Conservation (phyloP, 2,888 invertebrate species). For the Neoascia interrupta region DNA sequence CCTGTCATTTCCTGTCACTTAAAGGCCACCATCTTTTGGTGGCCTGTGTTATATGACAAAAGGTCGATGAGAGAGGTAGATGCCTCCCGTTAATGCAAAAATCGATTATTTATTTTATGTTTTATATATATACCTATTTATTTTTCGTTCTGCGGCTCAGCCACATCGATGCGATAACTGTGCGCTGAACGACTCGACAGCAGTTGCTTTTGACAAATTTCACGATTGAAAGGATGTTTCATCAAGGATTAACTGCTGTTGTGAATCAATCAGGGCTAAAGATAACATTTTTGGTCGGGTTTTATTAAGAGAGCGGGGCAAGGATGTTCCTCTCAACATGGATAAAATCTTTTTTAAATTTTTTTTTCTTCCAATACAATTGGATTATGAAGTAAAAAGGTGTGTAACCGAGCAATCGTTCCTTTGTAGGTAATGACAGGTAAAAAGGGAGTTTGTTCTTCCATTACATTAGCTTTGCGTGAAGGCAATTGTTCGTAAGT, state of each 20-base stretch:
- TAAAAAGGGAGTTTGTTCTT: too few species aligned
- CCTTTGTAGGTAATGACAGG: too few species aligned
- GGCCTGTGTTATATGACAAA: conserved; percentile 7
- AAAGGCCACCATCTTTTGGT: not conserved
- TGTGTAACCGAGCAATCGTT: too few species aligned
- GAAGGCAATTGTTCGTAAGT: too few species aligned
- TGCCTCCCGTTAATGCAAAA: conserved; percentile 12
- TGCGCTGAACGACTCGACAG: too few species aligned
- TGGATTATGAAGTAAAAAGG: too few species aligned
- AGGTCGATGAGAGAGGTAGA: conserved; percentile 12
- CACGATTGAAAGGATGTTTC: conserved; percentile 19
- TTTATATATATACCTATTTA: not conserved
- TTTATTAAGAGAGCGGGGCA: too few species aligned
- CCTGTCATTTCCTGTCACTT: not conserved
- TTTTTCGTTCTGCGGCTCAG: too few species aligned
- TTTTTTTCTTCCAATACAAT: too few species aligned
- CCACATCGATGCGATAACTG: not conserved
- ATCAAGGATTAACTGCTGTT: conserved; percentile 30
- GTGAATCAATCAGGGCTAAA: conserved; percentile 7
- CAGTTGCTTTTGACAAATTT: conserved; percentile 7
- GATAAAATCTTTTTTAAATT: too few species aligned
- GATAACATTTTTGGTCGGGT: not conserved
- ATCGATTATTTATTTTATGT: conserved; percentile 20
- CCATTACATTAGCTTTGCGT: too few species aligned
- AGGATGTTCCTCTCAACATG: too few species aligned